Base-by-base conservation (phyloP, 2,888 invertebrate species). In the Parascotia fuliginaria region DNA sequence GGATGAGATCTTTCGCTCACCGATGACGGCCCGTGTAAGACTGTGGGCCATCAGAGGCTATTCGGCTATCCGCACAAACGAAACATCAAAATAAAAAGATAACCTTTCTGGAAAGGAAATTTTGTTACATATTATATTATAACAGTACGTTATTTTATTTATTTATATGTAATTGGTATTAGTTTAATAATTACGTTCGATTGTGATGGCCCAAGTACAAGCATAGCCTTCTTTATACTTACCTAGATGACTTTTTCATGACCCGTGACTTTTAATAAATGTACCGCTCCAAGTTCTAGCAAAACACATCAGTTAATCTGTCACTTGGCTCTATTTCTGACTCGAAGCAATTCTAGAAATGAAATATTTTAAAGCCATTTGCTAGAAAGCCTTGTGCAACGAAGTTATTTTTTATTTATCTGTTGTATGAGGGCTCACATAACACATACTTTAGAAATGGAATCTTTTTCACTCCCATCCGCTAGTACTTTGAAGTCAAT, bases 351-450 rank as follows among this genome's bases (percentile, higher is more conserved):
- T 89, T 86, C 80, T 74, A 78, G 83, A 87, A 88, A 87, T 89
- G 87, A 83, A 89, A 88, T 87, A 89, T 89, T 89, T 89, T 85
- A 84, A 85, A 79, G 77, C 84, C 81, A 89, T 89, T 89, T 84
- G 79, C 81, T 83, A 83, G 87, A 89, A 82, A 89, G 87, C 84
- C 83, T 85, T 85, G 71, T 73, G 72, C 78, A 78, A 73, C 72
- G 55, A 67, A 63, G 75, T 81, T 73, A 83, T 85, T 82, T 79
- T 83, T 83, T 87, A 85, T 89, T 85, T 81, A 65, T 62, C 43
- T 36, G 46, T 22, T 53, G 37, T 47, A 43, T 39, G 44, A 47
- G 42, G 36, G 36, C 22, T 39, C 49, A 49, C 39, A 45, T 51
- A 34, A 49, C 27, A 44, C 36, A 46, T 38, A 47, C 27, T 55